Base-by-base conservation (phyloP, 2,113 vertebrate species). In the Eolophus roseicapilla region DNA sequence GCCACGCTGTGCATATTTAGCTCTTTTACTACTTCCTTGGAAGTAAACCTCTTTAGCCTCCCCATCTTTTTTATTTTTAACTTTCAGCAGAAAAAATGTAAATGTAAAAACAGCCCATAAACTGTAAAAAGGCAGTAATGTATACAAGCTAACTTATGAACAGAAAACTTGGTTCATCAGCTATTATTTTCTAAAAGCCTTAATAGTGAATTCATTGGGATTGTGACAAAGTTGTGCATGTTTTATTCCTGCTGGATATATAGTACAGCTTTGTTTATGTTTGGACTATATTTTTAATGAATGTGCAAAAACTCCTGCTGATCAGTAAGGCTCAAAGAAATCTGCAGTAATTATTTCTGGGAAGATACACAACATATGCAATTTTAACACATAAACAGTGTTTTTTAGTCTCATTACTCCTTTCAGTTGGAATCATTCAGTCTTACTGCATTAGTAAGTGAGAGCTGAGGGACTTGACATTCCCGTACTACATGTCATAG, bases 51-150 rank as follows among this genome's bases (percentile, higher is more conserved):
- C 64, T 77, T 93, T 62, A 95, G 74, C 43, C 17, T 78, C 44
- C 18, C 29, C 6, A 69, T 87, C 50, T 15, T 69, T 60, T 75
- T 85, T 65, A 39, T 49, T 28, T 25, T 68, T 69, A 35, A 24
- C 35, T 81, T 52, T 8, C 29, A 65, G 68, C 71, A 93, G 90
- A 90, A 96, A 94, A 96, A 94, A 92, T 70, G 35, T 90, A 91
- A 68, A n/a, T 95, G 95, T 95, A 41, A 41, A 41, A 41, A 41
- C 41, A 41, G 75, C 85, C 95, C 90, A 95, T 93, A 89, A 97
- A 93, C 76, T 75, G 77, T 92, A 96, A 96, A 92, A 94, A 88
- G 76, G 55, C 83, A 84, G 74, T 79, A 97, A 95, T 87, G 53
- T 73, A 62, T 49, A 76, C 6, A 39, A 94, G 76, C 64, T 92